Percentiles rank a stretch among this genome's conserved stretches.
Evolutionary conservation across 2,888 invertebrate species (phyloP).

Genomic region (Eilema caniola): DNA sequence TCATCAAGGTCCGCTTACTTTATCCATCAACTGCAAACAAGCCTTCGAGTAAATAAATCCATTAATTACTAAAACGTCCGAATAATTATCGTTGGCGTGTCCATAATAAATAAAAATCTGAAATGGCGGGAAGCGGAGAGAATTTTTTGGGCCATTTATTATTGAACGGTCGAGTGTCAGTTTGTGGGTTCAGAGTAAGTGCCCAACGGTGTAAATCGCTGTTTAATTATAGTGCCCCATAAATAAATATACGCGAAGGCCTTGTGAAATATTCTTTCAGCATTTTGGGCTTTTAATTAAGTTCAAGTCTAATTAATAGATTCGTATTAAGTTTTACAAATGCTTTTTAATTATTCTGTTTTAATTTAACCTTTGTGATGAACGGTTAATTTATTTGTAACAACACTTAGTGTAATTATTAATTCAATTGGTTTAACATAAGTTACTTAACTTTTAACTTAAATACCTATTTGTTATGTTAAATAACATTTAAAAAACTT

Average conservation of each 20-base stretch:
- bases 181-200: slow-evolving; percentile 48
- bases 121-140: slow-evolving; percentile 37
- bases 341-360: slow-evolving; percentile 23
- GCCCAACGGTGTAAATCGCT: slow-evolving; percentile 36
- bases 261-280: slow-evolving; percentile 16
- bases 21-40: background rate
- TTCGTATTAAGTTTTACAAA: slow-evolving; percentile 26
- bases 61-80: slow-evolving; percentile 23
- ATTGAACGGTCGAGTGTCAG: slow-evolving; percentile 44
- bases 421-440: background rate
- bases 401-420: background rate
- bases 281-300: slow-evolving; percentile 22
- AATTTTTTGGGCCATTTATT: slow-evolving; percentile 46
- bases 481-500: background rate
- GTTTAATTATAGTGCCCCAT: slow-evolving; percentile 32
- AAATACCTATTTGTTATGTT: slow-evolving; percentile 1
- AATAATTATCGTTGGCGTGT: slow-evolving; percentile 38
- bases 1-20: background rate
- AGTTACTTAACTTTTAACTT: background rate
- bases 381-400: slow-evolving; percentile 8
- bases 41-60: slow-evolving; percentile 12
- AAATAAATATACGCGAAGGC: slow-evolving; percentile 22
- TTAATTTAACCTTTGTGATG: slow-evolving; percentile 22
- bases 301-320: slow-evolving; percentile 25
- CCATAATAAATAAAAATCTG: slow-evolving; percentile 43